Evolutionary conservation across 2,113 vertebrate species (phyloP).

Genomic region (Crotalus horridus): DNA sequence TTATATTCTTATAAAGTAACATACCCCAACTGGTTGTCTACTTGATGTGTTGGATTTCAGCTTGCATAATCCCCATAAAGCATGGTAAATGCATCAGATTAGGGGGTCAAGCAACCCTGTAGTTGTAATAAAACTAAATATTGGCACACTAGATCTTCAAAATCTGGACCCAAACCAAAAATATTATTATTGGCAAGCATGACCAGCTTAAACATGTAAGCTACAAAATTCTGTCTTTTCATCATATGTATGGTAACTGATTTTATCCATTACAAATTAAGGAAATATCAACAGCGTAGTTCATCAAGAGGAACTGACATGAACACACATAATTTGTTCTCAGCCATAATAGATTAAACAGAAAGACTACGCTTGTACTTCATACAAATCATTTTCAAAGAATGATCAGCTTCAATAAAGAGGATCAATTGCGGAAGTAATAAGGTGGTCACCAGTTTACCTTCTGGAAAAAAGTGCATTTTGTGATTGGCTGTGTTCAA

Average conservation of each 20-base stretch:
- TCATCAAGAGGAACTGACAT: neutral
- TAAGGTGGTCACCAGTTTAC: neutral
- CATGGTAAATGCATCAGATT: neutral
- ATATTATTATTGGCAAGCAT: neutral
- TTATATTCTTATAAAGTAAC: neutral
- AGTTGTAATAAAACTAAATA: neutral
- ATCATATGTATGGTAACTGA: neutral
- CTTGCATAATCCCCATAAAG: neutral
- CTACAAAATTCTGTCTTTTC: neutral
- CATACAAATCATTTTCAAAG: neutral
- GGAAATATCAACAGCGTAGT: neutral
- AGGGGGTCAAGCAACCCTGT: neutral
- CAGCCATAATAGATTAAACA: neutral
- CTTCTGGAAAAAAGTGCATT: neutral
- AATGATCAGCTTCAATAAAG: neutral
- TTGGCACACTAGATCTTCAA: neutral
- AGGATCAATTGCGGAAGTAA: neutral
- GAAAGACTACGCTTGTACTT: neutral
- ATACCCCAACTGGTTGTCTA: neutral
- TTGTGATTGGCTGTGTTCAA: neutral
- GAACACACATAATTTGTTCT: neutral
- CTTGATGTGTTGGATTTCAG: neutral
- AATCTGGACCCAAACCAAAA: neutral
- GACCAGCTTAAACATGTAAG: neutral
- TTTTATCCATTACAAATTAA: neutral